A percentile compares a stretch with the other conserved stretches of the same genome.
Evolutionary conservation across 2,888 invertebrate species (phyloP).

Genomic region (Andrena minutula): DNA sequence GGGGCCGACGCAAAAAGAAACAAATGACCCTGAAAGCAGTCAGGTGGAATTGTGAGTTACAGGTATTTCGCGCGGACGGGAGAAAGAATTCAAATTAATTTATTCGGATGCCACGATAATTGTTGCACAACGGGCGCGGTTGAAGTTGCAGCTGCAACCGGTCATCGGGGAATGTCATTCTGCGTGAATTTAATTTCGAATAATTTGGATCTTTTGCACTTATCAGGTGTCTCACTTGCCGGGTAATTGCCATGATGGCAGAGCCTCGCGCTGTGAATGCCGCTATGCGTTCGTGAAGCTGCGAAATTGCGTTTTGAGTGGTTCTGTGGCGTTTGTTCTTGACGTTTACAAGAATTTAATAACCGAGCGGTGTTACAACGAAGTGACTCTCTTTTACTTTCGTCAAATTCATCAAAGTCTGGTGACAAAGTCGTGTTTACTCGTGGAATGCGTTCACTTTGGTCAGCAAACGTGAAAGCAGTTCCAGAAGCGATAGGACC

Average conservation of each 20-base stretch:
- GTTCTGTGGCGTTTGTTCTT: background rate
- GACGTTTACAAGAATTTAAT: background rate
- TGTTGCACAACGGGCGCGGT: slow-evolving; percentile 11
- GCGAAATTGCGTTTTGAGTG: background rate
- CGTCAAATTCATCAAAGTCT: slow-evolving; percentile 15
- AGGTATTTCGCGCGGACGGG: too few species aligned
- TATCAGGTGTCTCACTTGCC: background rate
- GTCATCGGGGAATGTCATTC: background rate
- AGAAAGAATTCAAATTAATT: slow-evolving; percentile 21
- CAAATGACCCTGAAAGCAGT: background rate
- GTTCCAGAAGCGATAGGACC: slow-evolving; percentile 37
- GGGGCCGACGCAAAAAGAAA: background rate
- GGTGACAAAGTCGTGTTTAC: background rate
- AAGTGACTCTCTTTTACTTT: background rate
- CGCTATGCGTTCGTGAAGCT: slow-evolving; percentile 3
- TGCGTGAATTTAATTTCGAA: slow-evolving; percentile 54
- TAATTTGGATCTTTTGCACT: slow-evolving; percentile 27
- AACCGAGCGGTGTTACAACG: background rate
- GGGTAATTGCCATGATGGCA: slow-evolving; percentile 19
- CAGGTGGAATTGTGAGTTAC: background rate
- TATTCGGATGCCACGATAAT: slow-evolving; percentile 30
- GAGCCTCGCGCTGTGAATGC: background rate
- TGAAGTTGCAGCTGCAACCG: slow-evolving; percentile 23
- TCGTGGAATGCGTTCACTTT: slow-evolving; percentile 28
- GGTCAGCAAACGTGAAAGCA: slow-evolving; percentile 54